Conservation (phyloP, 2,113 vertebrate genomes). For the Anolis sagrei region DNA sequence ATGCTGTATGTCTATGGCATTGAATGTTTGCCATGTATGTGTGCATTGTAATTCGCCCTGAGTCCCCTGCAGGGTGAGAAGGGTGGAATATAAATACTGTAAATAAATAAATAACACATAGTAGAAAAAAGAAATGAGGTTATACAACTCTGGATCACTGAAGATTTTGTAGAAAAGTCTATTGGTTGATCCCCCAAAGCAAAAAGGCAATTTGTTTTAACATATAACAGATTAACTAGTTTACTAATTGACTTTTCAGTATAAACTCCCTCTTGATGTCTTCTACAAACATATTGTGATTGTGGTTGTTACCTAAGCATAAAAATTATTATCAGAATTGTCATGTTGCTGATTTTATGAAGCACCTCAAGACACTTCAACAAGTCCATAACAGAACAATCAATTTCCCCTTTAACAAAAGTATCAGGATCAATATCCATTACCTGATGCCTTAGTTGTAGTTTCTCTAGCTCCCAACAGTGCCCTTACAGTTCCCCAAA, state of each 20-base stretch:
- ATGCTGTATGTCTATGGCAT: too few relatives aligned
- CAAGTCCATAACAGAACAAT: constrained; percentile 7
- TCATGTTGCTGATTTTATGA: neutral
- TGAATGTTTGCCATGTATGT: too few relatives aligned
- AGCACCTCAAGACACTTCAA: neutral
- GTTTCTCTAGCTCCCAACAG: neutral
- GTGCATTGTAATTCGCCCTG: too few relatives aligned
- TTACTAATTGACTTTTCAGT: constrained; percentile 23
- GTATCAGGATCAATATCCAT: neutral
- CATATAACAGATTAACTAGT: constrained; percentile 12
- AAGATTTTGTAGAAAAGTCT: neutral
- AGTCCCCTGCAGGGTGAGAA: too few relatives aligned
- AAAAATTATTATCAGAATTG: constrained; percentile 3
- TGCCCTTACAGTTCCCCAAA: constrained; percentile 9
- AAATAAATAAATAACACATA: too few relatives aligned
- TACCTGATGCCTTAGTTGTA: neutral
- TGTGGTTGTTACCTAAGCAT: constrained; percentile 19
- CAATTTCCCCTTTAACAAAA: constrained; percentile 37
- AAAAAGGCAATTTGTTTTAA: neutral
- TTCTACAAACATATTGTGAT: constrained; percentile 19
- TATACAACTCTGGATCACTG: neutral
- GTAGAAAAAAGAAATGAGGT: neutral
- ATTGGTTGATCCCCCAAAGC: neutral
- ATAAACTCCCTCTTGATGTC: neutral
- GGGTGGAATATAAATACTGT: too few relatives aligned